Evolutionary conservation across 2,797 vertebrate genomes (phyloP), one percentile per base, ranked within the genome.

Genomic region (Chaunax sp.): DNA sequence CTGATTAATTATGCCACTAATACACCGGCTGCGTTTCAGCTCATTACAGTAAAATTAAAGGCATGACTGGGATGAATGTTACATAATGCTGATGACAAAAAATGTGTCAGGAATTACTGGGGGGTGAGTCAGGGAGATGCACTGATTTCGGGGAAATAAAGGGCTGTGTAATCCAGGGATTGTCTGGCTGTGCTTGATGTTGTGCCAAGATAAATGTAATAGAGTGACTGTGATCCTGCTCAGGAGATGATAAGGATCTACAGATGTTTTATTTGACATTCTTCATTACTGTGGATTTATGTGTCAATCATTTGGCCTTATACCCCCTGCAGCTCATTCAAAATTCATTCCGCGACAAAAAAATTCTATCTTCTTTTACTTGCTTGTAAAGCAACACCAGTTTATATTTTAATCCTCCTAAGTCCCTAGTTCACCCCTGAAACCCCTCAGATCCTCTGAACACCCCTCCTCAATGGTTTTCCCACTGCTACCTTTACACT

Each of bases 21-120:
- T 57, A 72, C 59, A 58, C 43, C 0, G 41, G 13, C 45, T 19
- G 44, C 51, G 73, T 67, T 63, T 70, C 44, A 50, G 51, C 75
- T 87, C 74, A 86, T 83, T 74, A 76, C 49, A 53, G 59, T 61
- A 28, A 41, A 83, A 86, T 84, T 68, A 79, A 68, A 85, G 64
- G 61, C 60, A 38, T 35, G 69, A 71, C 71, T 75, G 53, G 37
- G 47, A 72, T 61, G 71, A 75, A 46, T 35, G 50, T 89, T 87
- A 77, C 25, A 20, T 74, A 90, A 87, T 4, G 1, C 45, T 64
- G 47, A 22, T 60, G 72, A 80, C 79, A 71, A 25, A 45, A 87
- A 80, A 83, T 56, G 47, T 76, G 77, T 70, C 52, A 73, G 64
- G 43, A 84, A 68, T 79, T 46, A 77, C 64, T 61, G 50, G 9